phyloP scores from a whole-genome alignment of 2,797 vertebrate genomes.

The Otolemur crassicaudatus region DNA sequence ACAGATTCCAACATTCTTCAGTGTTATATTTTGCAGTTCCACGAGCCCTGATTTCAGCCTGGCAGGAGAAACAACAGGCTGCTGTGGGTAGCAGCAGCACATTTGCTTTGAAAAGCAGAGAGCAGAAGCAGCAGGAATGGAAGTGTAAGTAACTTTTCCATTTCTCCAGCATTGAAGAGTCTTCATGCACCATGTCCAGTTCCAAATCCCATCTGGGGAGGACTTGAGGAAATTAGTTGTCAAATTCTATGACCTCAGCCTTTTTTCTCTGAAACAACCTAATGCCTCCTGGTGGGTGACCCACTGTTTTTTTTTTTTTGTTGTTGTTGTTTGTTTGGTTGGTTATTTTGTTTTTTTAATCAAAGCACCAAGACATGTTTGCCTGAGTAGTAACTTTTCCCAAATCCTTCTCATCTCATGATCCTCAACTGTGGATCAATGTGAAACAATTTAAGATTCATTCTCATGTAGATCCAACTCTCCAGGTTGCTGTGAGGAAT shows the following conservation, averaged over 20 bases:
- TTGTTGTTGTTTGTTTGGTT: too few relatives aligned
- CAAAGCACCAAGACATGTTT: not conserved
- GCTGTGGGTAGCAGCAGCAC: fast-evolving
- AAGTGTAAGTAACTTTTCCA: not conserved
- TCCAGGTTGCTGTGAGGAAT: not conserved
- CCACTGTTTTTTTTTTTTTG: not conserved
- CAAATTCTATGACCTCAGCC: not conserved
- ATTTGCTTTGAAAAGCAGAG: not conserved
- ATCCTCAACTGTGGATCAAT: not conserved
- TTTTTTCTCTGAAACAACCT: not conserved
- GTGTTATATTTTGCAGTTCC: too few relatives aligned
- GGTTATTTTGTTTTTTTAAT: not conserved
- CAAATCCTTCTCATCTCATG: not conserved
- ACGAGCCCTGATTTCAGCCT: fast-evolving
- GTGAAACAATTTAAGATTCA: not conserved
- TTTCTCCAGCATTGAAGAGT: not conserved
- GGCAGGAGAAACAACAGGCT: not conserved
- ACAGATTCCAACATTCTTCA: not conserved
- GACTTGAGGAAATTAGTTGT: not conserved
- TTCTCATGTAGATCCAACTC: not conserved
- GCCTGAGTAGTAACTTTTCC: not conserved
- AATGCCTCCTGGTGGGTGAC: not conserved
- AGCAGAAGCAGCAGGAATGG: not conserved
- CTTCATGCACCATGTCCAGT: not conserved
- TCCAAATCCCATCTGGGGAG: not conserved